Percentiles rank a stretch among this genome's conserved stretches.
Conservation (phyloP, 2,888 invertebrate genomes). For the Ophion slaviceki region DNA sequence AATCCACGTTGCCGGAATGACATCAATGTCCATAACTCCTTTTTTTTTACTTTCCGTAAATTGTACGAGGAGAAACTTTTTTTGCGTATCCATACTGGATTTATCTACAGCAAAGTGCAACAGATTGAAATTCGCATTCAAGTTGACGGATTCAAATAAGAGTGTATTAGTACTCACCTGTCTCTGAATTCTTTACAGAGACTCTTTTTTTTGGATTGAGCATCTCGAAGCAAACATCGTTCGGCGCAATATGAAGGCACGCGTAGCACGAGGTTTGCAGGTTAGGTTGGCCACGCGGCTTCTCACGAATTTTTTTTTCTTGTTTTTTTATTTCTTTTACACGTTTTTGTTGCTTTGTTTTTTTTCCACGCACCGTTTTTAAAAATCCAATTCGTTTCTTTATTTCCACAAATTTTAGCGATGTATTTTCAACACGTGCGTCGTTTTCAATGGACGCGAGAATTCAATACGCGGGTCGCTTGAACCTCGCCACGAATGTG, state of each 20-base stretch:
- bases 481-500: neutral
- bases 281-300: neutral
- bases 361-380: too few species aligned
- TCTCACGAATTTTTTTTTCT: neutral
- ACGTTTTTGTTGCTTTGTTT: too few species aligned
- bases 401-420: too few species aligned
- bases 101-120: neutral
- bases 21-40: conserved; percentile 13
- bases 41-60: conserved; percentile 7
- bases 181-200: too few species aligned
- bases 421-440: neutral
- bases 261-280: neutral
- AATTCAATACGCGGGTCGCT: neutral
- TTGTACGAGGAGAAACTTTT: conserved; percentile 23
- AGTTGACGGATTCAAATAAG: neutral
- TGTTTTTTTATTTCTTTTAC: too few species aligned
- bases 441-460: neutral
- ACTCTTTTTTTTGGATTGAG: too few species aligned
- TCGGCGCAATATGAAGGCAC: neutral
- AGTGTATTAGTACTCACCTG: too few species aligned
- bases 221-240: too few species aligned
- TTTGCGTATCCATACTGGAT: neutral
- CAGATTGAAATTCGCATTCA: neutral
- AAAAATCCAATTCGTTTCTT: too few species aligned
- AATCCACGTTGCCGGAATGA: conserved; percentile 33